Evolutionary conservation across 2,888 invertebrate genomes (phyloP).

Genomic region (Hypselothyrea guttata): DNA sequence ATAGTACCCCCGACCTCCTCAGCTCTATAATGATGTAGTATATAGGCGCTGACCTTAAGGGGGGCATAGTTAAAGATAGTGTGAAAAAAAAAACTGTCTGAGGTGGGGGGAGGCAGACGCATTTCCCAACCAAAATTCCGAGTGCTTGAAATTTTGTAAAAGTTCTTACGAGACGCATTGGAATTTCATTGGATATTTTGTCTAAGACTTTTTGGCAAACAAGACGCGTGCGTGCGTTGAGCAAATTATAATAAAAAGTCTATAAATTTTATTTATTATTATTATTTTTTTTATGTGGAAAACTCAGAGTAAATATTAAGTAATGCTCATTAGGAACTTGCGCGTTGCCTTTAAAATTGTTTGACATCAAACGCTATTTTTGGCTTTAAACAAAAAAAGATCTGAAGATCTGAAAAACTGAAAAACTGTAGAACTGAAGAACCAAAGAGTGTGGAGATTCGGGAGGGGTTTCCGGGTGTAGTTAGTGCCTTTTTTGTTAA

Average conservation of each 20-base stretch:
- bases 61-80: constrained; percentile 1
- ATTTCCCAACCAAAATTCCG: constrained; percentile 46
- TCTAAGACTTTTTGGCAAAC: constrained; percentile 41
- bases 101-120: constrained; percentile 5
- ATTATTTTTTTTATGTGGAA: constrained; percentile 4
- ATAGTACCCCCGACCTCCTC: constrained; percentile 22
- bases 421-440: no score
- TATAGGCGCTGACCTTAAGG: constrained; percentile 2
- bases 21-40: constrained; percentile 3
- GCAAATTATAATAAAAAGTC: constrained; percentile 37
- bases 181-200: constrained; percentile 20
- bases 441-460: neutral
- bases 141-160: constrained; percentile 62
- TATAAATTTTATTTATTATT: constrained; percentile 1
- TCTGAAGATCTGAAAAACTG: constrained; percentile 14
- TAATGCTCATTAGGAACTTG: constrained; percentile 52
- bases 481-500: constrained; percentile 46
- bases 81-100: neutral
- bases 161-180: constrained; percentile 44
- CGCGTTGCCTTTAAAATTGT: constrained; percentile 16
- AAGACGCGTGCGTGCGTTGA: constrained; percentile 10
- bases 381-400: constrained; percentile 16
- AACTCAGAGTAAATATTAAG: constrained; percentile 51
- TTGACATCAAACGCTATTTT: constrained; percentile 58
- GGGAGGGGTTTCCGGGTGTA: neutral